A percentile compares a stretch with the other conserved stretches of the same genome.
These are phyloP conservation scores for Synanthedon formicaeformis DNA, from an alignment of 2,888 invertebrate genomes.

Conservation along the genomic window DNA sequence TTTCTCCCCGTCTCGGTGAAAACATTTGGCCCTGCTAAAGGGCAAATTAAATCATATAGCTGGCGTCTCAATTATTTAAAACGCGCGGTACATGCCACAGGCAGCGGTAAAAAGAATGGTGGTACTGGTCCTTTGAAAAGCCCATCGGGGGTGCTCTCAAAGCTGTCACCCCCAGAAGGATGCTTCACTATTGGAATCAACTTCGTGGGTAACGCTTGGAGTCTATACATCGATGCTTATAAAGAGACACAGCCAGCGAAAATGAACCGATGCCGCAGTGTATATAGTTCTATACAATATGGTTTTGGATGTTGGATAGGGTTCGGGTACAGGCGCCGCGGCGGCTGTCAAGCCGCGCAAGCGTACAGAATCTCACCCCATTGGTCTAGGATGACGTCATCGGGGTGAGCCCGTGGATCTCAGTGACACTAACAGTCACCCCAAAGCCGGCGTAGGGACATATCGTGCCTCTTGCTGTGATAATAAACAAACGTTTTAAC, in stretches of 20 bases:
- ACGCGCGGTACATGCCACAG: conserved; percentile 46
- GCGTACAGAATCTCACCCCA: conserved; percentile 52
- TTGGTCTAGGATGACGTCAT: conserved; percentile 68
- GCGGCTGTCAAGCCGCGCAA: conserved; percentile 56
- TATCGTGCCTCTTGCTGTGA: conserved; percentile 26
- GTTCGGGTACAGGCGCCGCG: conserved; percentile 49
- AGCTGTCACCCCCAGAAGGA: conserved; percentile 64
- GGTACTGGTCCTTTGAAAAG: conserved; percentile 62
- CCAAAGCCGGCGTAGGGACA: conserved; percentile 45
- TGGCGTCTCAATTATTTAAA: conserved; percentile 63
- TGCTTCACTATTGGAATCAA: conserved; percentile 40
- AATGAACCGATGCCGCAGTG: conserved; percentile 41
- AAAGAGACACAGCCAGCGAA: conserved; percentile 8
- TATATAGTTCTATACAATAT: conserved; percentile 21
- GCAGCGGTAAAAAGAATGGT: conserved; percentile 58
- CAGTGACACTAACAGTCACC: conserved; percentile 66
- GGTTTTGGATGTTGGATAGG: conserved; percentile 20
- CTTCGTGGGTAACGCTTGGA: conserved; percentile 21
- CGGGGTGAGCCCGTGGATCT: conserved; percentile 62
- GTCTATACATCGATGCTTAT: conserved; percentile 27
- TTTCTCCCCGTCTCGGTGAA: conserved; percentile 24
- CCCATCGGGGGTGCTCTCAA: conserved; percentile 58
- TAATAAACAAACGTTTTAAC: conserved; percentile 47
- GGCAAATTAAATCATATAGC: conserved; percentile 66
- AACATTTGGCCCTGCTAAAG: conserved; percentile 44